Evolutionary conservation across 30 jellyfish, hydroid and myxozoan species (phyloP).

Genomic region (Haliclystus octoradiatus): DNA sequence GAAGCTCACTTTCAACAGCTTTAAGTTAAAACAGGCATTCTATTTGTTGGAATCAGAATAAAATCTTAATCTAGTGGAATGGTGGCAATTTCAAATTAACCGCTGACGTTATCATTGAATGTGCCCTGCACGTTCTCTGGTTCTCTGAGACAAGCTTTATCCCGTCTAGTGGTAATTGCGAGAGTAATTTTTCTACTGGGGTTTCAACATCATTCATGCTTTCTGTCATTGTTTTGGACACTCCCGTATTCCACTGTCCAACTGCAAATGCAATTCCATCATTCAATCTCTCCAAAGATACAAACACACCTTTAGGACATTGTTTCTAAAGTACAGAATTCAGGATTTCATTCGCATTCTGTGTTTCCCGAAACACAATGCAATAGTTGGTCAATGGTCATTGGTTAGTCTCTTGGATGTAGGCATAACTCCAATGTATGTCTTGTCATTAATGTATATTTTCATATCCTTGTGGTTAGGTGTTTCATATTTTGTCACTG

Average conservation of each 20-base stretch:
- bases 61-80: too few species aligned
- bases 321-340: background rate
- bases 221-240: constrained; percentile 1
- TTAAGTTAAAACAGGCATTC: too few species aligned
- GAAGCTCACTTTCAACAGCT: too few species aligned
- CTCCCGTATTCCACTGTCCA: constrained; percentile 2
- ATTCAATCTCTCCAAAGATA: background rate
- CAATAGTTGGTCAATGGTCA: background rate
- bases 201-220: background rate
- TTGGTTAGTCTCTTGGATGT: background rate
- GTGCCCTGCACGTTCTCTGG: too few species aligned
- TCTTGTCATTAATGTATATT: background rate
- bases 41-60: too few species aligned
- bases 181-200: too few species aligned
- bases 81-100: too few species aligned
- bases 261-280: background rate
- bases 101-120: too few species aligned
- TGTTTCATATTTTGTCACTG: background rate
- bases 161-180: too few species aligned
- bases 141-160: too few species aligned
- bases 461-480: background rate
- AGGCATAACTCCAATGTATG: background rate
- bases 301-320: constrained; percentile 1
- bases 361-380: background rate
- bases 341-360: background rate